Conservation (phyloP, 2,888 invertebrate genomes). For the Ryuthela nishihirai region DNA sequence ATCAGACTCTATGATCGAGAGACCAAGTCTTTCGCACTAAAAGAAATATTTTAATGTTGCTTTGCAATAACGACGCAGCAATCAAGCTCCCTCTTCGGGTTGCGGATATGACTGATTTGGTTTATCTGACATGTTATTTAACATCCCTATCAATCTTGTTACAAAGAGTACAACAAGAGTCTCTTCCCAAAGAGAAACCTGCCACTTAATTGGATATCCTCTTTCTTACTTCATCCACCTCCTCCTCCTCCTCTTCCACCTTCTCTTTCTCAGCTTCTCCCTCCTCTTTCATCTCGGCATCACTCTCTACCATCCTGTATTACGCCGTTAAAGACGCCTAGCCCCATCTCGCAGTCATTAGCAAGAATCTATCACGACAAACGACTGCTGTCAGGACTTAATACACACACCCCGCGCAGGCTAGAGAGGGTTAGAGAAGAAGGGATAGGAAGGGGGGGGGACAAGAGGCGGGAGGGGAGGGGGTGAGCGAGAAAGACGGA, state of each 20-base stretch:
- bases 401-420: slow-evolving; percentile 6
- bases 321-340: slow-evolving; percentile 21
- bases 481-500: too few relatives aligned
- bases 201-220: slow-evolving; percentile 36
- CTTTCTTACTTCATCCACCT: neutral
- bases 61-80: too few relatives aligned
- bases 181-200: slow-evolving; percentile 29
- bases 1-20: too few relatives aligned
- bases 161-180: slow-evolving; percentile 20
- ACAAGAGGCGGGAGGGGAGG: too few relatives aligned
- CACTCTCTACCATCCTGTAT: too few relatives aligned
- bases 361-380: slow-evolving; percentile 38
- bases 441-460: too few relatives aligned
- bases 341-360: slow-evolving; percentile 27
- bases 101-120: slow-evolving; percentile 35
- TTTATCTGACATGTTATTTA: slow-evolving; percentile 37
- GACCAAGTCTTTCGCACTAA: too few relatives aligned
- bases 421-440: too few relatives aligned
- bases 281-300: too few relatives aligned
- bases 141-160: slow-evolving; percentile 35
- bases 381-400: slow-evolving; percentile 34
- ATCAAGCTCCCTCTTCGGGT: neutral
- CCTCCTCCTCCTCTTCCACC: slow-evolving; percentile 10
- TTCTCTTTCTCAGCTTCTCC: slow-evolving; percentile 13
- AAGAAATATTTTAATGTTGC: too few relatives aligned